phyloP scores from a whole-genome alignment of 2,888 invertebrate genomes.

The Podabrus alpinus region DNA sequence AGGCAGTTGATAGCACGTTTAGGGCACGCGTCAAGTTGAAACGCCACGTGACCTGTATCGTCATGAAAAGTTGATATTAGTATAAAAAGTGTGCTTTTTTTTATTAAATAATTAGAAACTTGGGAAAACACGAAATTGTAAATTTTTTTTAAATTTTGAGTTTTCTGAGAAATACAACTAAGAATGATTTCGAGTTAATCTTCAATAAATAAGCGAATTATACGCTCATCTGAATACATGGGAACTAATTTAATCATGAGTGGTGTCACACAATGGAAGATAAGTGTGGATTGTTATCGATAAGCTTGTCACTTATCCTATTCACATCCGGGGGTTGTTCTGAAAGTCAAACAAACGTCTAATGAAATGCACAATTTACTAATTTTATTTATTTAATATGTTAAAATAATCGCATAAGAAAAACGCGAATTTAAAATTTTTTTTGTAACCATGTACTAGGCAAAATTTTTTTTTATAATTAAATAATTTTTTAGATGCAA shows the following conservation, averaged over 20 bases:
- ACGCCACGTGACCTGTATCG: conserved; percentile 30
- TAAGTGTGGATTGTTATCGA: not conserved
- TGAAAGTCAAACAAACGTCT: not conserved
- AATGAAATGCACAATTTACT: not conserved
- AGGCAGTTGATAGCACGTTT: conserved; percentile 42
- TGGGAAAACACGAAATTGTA: not conserved
- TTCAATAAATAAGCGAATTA: not conserved
- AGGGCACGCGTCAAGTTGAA: conserved; percentile 8
- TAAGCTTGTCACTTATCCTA: not conserved
- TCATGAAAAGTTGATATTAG: conserved; percentile 28
- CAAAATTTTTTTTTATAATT: no score
- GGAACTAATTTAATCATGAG: not conserved
- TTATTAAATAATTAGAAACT: not conserved
- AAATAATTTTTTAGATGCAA: no score
- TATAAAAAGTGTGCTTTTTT: not conserved
- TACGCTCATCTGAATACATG: not conserved
- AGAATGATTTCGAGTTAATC: not conserved
- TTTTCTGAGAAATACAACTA: not conserved
- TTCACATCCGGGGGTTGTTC: not conserved
- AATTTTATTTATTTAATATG: no score
- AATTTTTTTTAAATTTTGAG: not conserved
- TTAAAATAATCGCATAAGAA: no score
- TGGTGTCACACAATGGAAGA: not conserved
- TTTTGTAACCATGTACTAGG: no score
- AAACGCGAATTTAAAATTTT: no score